Base-by-base conservation (phyloP, 2,797 vertebrate species). In the Hippocampus kuda region DNA sequence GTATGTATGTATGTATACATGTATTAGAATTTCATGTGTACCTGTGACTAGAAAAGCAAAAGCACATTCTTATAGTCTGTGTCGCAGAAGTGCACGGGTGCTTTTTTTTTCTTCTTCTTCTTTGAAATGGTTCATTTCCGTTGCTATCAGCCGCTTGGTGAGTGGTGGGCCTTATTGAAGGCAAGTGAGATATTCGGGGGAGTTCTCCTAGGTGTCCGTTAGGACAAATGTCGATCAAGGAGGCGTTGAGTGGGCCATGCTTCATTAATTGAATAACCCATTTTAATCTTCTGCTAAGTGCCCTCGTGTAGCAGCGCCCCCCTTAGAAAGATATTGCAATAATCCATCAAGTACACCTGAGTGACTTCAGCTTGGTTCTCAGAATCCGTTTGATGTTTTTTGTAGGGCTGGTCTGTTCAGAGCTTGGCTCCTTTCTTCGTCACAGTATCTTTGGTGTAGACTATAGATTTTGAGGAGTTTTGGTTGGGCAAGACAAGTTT, bases 251-350 rank as follows among this genome's bases (percentile, higher is more conserved):
- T 64, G 41, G 42, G 54, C 38, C 41, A 15, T 42, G 49, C 56
- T 66, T 71, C 12, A 76, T 74, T 64, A 68, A 75, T 57, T 66
- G 67, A 65, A 78, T 75, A 71, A 72, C 24, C 49, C 22, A 49
- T 72, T 71, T 69, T 68, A 69, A 69, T 76, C 66, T 60, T 18
- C 0, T 3, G 20, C 61, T 65, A 27, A 49, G 63, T 49, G 63
- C 63, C 44, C 24, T 27, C 6, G 44, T 27, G 16, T 30, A 48
- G 63, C 44, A 9, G n/a, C 15, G 63, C 44, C 48, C 42, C 63
- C 63, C n/a, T 65, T 44, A 51, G 69, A 70, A 72, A 68, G 66
- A 72, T 65, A 64, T 68, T 67, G 57, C 63, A 82, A 68, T 74
- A 51, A 71, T 57, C 48, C 30, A 24, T 53, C 7, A 2, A 69